phyloP scores from a whole-genome alignment of 2,888 invertebrate species.

The Caradrina kadenii region DNA sequence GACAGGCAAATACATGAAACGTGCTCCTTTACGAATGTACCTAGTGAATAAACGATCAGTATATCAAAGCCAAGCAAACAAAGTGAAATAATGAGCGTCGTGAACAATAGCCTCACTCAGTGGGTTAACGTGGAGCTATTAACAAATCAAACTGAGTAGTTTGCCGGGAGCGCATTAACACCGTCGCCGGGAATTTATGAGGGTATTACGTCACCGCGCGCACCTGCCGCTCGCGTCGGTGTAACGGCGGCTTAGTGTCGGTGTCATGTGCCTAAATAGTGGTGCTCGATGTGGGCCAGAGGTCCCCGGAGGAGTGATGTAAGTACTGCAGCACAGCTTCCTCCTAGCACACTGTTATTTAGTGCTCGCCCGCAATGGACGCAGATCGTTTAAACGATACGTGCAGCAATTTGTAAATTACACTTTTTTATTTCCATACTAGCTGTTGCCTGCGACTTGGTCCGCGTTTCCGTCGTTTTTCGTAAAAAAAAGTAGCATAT shows the following conservation, averaged over 20 bases:
- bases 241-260: slow-evolving; percentile 40
- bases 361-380: slow-evolving; percentile 1
- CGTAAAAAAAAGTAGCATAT: too few species aligned
- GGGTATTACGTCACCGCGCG: slow-evolving; percentile 44
- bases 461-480: too few species aligned
- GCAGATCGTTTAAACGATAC: slow-evolving; percentile 1
- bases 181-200: slow-evolving; percentile 57
- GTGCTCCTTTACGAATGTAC: slow-evolving; percentile 27
- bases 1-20: slow-evolving; percentile 22
- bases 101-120: slow-evolving; percentile 29
- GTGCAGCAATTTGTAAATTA: slow-evolving; percentile 22
- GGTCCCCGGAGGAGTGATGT: slow-evolving; percentile 36
- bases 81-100: slow-evolving; percentile 46
- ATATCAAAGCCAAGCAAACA: slow-evolving; percentile 44
- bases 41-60: slow-evolving; percentile 43
- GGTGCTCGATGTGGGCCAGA: slow-evolving; percentile 42
- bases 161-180: slow-evolving; percentile 56
- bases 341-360: slow-evolving; percentile 16
- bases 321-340: slow-evolving; percentile 19
- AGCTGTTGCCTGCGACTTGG: too few species aligned
- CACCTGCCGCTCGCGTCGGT: slow-evolving; percentile 45
- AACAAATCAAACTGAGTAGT: slow-evolving; percentile 62
- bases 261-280: slow-evolving; percentile 47
- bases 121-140: slow-evolving; percentile 48
- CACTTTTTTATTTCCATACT: slow-evolving; percentile 7